Percentiles rank a stretch among this genome's conserved stretches.
phyloP scores from a whole-genome alignment of 2,797 vertebrate species.

The Periparus ater region DNA sequence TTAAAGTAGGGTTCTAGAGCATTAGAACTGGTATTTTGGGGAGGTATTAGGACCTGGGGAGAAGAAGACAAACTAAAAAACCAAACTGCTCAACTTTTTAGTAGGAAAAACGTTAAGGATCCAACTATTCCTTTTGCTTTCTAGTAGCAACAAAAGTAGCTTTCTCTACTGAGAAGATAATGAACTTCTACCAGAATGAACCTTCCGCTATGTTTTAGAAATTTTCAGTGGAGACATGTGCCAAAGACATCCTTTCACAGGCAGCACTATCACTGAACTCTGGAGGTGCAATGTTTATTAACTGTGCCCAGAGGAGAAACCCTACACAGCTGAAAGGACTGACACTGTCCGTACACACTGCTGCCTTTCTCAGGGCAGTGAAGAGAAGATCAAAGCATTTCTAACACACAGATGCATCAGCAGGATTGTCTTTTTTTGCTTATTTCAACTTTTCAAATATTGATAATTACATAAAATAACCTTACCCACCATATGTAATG shows the following conservation, averaged over 20 bases:
- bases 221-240: background rate
- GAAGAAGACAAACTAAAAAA: background rate
- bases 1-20: background rate
- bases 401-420: background rate
- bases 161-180: background rate
- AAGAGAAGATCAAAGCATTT: background rate
- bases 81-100: background rate
- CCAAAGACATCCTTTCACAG: background rate
- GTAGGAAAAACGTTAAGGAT: background rate
- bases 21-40: background rate
- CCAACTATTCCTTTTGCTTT: background rate
- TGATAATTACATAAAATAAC: background rate
- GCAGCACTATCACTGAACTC: background rate
- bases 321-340: background rate
- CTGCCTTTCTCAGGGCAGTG: background rate
- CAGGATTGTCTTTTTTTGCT: background rate
- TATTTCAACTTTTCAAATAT: background rate
- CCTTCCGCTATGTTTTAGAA: background rate
- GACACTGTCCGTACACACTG: background rate
- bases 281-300: background rate
- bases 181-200: background rate
- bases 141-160: background rate
- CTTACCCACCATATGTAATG: constrained; percentile 92
- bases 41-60: background rate
- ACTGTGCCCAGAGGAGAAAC: background rate